A percentile compares a stretch with the other conserved stretches of the same genome.
phyloP scores from a whole-genome alignment of 2,113 vertebrate species.

The Gallinago undulata region DNA sequence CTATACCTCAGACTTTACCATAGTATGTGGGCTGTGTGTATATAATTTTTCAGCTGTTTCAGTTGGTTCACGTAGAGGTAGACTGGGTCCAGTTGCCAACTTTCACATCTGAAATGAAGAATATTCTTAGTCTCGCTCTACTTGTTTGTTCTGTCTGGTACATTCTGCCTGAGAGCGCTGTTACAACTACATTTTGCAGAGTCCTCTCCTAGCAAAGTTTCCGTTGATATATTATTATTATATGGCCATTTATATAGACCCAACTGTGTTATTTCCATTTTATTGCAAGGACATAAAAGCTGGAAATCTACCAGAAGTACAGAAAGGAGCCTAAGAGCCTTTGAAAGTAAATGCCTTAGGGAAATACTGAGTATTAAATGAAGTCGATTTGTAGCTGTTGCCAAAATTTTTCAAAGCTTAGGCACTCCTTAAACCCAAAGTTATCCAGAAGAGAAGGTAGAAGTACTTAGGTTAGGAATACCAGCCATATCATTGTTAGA shows the following conservation, averaged over 20 bases:
- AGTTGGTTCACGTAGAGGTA: neutral
- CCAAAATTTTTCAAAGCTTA: constrained; percentile 45
- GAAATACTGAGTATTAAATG: constrained; percentile 40
- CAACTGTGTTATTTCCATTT: constrained; percentile 62
- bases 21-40: neutral
- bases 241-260: constrained; percentile 45
- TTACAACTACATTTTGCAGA: constrained; percentile 18
- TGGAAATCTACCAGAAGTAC: constrained; percentile 47
- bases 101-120: constrained; percentile 8
- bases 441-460: constrained; percentile 2
- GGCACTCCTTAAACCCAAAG: neutral
- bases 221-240: constrained; percentile 45
- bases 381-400: constrained; percentile 49
- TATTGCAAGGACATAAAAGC: constrained; percentile 53
- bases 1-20: neutral
- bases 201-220: constrained; percentile 25
- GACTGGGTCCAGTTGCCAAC: neutral
- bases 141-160: constrained; percentile 25
- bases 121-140: neutral
- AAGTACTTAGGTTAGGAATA: neutral
- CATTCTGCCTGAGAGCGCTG: neutral
- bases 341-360: constrained; percentile 41
- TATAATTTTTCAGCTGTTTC: constrained; percentile 29
- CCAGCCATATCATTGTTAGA: neutral
- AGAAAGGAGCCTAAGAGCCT: constrained; percentile 41